phyloP scores from a whole-genome alignment of 53 echinoderm and acorn worm genomes.

The Glandiceps talaboti region DNA sequence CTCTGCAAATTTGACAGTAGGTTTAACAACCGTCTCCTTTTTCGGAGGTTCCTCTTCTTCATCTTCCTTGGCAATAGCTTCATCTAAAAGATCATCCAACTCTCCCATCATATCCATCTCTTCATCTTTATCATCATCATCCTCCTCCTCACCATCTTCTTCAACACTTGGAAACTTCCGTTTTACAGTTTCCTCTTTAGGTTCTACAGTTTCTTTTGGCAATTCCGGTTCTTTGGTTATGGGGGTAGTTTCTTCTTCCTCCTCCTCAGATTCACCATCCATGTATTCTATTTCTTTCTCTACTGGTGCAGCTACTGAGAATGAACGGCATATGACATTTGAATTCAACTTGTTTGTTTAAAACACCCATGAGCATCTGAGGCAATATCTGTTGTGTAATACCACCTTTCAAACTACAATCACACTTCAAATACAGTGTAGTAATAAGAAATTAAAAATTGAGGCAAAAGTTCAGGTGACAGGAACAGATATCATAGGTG shows the following conservation, averaged over 20 bases:
- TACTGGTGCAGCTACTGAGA: no score
- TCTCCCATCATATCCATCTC: constrained; percentile 86
- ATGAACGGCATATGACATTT: no score
- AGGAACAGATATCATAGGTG: no score
- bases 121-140: constrained; percentile 26
- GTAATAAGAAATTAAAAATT: no score
- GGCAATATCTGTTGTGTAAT: no score
- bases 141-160: constrained; percentile 49
- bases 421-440: no score
- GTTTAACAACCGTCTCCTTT: background rate
- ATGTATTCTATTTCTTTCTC: constrained; percentile 12
- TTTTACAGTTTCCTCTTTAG: background rate
- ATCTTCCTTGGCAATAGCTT: constrained; percentile 82
- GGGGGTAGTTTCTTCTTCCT: constrained; percentile 8
- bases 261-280: constrained; percentile 16
- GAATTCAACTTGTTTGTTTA: no score
- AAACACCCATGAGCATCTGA: no score
- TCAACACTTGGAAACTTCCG: constrained; percentile 8
- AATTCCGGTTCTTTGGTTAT: constrained; percentile 11
- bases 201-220: constrained; percentile 4
- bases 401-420: no score
- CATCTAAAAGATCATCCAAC: constrained; percentile 82
- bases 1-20: background rate
- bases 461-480: no score
- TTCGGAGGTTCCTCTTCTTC: constrained; percentile 21